phyloP scores from a whole-genome alignment of 2,113 vertebrate genomes.

The Notothenia rossii region DNA sequence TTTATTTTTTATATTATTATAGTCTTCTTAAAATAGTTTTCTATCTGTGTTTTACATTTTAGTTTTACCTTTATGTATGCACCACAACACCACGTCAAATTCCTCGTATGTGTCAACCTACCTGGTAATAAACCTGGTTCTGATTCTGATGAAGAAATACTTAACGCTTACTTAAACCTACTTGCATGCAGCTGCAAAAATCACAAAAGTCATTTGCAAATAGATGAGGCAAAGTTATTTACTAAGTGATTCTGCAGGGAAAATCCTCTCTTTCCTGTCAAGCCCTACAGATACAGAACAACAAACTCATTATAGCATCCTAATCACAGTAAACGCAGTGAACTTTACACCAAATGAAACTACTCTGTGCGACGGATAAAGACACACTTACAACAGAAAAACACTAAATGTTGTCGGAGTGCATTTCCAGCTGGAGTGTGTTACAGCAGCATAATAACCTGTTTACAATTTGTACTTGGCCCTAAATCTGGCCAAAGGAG shows the following conservation, averaged over 20 bases:
- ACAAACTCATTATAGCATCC: constrained; percentile 27
- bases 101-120: too few species aligned
- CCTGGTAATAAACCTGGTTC: too few species aligned
- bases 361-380: constrained; percentile 54
- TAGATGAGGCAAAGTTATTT: background rate
- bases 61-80: too few species aligned
- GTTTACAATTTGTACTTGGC: constrained; percentile 87
- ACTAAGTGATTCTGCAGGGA: background rate
- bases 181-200: background rate
- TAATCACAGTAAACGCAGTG: constrained; percentile 39
- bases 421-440: constrained; percentile 78
- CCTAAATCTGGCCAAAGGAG: constrained; percentile 72
- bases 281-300: constrained; percentile 21
- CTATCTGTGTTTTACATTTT: too few species aligned
- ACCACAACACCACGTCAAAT: too few species aligned
- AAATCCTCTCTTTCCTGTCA: constrained; percentile 7
- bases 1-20: too few species aligned
- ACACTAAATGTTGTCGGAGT: constrained; percentile 64
- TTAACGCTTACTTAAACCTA: background rate
- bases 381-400: constrained; percentile 64
- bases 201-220: constrained; percentile 1
- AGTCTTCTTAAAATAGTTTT: too few species aligned
- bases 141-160: background rate
- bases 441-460: constrained; percentile 84
- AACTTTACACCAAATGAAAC: constrained; percentile 74